A percentile compares a stretch with the other conserved stretches of the same genome.
These are phyloP conservation scores for Prionailurus viverrinus DNA, from an alignment of 2,113 vertebrate species.

Conservation along the genomic window DNA sequence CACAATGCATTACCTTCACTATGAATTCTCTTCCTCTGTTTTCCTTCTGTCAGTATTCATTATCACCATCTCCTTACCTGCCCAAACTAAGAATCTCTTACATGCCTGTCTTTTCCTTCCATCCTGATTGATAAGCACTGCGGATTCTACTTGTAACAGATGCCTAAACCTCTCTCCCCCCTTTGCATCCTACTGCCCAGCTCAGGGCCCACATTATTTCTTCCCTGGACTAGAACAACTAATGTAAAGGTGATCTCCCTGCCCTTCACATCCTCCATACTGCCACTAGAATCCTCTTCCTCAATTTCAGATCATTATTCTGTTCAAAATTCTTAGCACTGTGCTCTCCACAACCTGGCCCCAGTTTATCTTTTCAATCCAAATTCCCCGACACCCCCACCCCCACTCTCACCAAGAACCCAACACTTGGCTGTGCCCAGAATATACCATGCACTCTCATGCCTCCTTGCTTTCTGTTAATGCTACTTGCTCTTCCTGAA, in stretches of 20 bases:
- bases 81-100: not conserved
- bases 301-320: slow-evolving; percentile 39
- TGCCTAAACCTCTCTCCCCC: not conserved
- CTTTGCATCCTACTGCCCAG: not conserved
- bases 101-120: not conserved
- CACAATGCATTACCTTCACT: not conserved
- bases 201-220: not conserved
- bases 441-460: not conserved
- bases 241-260: not conserved
- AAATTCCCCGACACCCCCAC: not conserved
- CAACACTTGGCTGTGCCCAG: not conserved
- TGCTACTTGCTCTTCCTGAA: not conserved
- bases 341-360: not conserved
- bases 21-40: not conserved
- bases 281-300: not conserved
- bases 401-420: not conserved
- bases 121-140: not conserved
- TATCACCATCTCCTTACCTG: not conserved
- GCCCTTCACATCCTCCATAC: not conserved
- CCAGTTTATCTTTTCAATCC: not conserved
- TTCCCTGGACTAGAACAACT: not conserved
- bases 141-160: not conserved
- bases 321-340: slow-evolving; percentile 39
- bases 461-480: not conserved
- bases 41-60: not conserved